Conservation (phyloP, 1,140 invertebrate genomes). For the Platyscapa corneri region DNA sequence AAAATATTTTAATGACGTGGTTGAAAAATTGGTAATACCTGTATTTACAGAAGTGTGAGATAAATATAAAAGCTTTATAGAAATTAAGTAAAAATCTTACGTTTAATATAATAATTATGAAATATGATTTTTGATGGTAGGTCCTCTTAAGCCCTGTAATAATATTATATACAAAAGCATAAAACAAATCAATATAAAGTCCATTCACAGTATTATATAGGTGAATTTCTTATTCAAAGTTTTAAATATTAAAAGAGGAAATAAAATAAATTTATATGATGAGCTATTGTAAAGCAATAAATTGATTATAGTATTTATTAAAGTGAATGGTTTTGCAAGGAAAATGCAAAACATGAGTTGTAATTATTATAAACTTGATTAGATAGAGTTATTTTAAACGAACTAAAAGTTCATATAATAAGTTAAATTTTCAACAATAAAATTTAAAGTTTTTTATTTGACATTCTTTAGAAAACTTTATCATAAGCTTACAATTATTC, state of each 20-base stretch:
- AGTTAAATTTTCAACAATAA: conserved; percentile 1
- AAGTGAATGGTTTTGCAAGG: conserved; percentile 51
- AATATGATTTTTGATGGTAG: conserved; percentile 50
- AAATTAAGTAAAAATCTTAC: conserved; percentile 48
- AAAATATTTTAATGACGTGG: conserved; percentile 50
- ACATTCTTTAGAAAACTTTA: neutral
- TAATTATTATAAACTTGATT: conserved; percentile 44
- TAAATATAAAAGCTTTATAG: conserved; percentile 55
- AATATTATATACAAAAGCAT: conserved; percentile 28
- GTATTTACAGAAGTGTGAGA: conserved; percentile 56
- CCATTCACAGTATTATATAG: conserved; percentile 59
- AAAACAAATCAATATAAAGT: conserved; percentile 44
- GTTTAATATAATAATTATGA: conserved; percentile 52
- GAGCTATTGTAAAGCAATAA: conserved; percentile 47
- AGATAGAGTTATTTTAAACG: conserved; percentile 40
- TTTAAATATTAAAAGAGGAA: conserved; percentile 52
- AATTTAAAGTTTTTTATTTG: conserved; percentile 19
- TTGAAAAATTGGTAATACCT: conserved; percentile 57
- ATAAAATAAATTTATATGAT: conserved; percentile 50
- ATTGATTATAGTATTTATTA: conserved; percentile 57
- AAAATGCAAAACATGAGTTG: conserved; percentile 45
- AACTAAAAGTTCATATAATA: conserved; percentile 8
- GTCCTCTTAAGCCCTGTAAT: conserved; percentile 52
- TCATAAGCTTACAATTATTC: neutral
- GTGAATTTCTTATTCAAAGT: conserved; percentile 53